Conservation (phyloP, 2,113 vertebrate species). For the Pavo muticus region DNA sequence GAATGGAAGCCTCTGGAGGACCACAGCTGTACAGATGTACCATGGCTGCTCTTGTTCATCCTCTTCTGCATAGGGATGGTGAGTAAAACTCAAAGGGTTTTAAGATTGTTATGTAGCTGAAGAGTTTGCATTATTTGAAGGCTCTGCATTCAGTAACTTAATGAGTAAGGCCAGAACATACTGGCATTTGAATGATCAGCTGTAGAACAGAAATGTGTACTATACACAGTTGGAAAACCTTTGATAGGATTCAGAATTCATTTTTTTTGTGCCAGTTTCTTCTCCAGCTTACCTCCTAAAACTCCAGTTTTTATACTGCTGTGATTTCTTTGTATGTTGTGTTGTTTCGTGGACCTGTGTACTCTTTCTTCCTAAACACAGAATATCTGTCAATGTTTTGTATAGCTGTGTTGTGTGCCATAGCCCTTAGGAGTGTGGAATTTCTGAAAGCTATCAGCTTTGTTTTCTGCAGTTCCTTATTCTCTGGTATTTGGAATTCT, state of each 20-base stretch:
- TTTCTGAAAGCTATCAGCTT: not conserved
- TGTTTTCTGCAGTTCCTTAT: not conserved
- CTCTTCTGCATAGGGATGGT: constrained; percentile 98
- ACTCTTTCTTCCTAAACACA: not conserved
- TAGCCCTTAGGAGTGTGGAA: not conserved
- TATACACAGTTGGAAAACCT: not conserved
- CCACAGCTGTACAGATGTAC: constrained; percentile 96
- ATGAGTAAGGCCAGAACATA: not conserved
- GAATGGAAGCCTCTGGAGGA: constrained; percentile 98
- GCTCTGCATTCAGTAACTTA: not conserved
- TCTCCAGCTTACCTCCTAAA: not conserved
- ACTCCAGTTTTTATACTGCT: not conserved
- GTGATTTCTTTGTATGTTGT: not conserved
- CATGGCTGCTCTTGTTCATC: constrained; percentile 94
- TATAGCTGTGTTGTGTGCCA: not conserved
- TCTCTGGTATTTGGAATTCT: not conserved
- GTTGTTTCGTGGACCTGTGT: not conserved
- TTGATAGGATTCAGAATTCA: not conserved
- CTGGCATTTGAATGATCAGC: not conserved
- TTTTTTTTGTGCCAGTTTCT: not conserved
- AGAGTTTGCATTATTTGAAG: not conserved
- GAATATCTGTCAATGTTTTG: not conserved
- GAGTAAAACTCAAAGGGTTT: constrained; percentile 66
- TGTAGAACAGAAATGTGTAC: not conserved
- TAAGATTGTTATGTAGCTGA: not conserved